Base-by-base conservation (phyloP, 2,797 vertebrate species). In the Pangasius macronema region DNA sequence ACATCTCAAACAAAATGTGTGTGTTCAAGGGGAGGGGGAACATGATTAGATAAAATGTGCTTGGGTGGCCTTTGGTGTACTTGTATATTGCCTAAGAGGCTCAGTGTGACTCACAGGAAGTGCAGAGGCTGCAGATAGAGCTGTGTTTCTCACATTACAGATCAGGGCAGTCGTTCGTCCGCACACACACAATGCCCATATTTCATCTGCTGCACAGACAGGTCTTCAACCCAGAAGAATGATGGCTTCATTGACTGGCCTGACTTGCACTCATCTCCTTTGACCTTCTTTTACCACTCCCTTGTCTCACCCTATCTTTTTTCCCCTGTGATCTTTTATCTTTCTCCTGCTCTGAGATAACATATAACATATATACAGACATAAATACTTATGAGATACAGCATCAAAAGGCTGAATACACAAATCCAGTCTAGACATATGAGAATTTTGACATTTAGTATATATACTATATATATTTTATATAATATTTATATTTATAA, bases 131-230 rank as follows among this genome's bases (percentile, higher is more conserved):
- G 86, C 63, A 86, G 84, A 89, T 84, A 89, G 84, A 89, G 82
- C 33, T 68, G 27, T 46, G 42, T 85, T 90, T 86, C 84, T 82
- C 63, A 89, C 90, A 90, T 88, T 88, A 87, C 83, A 89, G 84
- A 88, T 86, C 68, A 82, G 88, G 87, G 53, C 65, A 87, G 86
- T 80, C 36, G 33, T 63, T 82, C 20, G 49, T 30, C 76, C 27
- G n/a, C 89, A 88, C 86, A 82, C 79, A 86, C 61, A 67, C 65
- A 68, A 82, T 77, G 83, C 89, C 79, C 80, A 77, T 88, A 88
- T 89, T 90, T 91, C 65, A 90, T 83, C 73, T 86, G 61, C 73
- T 67, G 59, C 80, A 85, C 59, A 85, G 63, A 87, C 55, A 72
- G 33, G 51, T 87, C 59, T 42, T 72, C 85, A 88, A 72, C 51